Evolutionary conservation across 2,888 invertebrate species (phyloP), one percentile per base, ranked within the genome.

Genomic region (Orthosia incerta): DNA sequence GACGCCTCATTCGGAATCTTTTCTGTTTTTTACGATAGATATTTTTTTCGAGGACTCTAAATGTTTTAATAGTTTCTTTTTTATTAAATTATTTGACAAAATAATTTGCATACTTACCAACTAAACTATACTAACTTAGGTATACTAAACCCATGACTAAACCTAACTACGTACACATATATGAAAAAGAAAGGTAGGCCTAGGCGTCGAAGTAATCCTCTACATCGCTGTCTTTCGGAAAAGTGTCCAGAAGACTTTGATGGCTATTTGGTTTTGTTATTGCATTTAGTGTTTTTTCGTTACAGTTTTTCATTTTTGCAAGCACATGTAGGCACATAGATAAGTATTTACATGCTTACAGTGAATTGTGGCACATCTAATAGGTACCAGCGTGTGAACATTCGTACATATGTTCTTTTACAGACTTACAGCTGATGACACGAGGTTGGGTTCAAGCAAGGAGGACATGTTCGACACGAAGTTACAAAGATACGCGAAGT

Each of bases 1-100:
- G 59, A 53, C 67, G 20, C 45, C 59, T 23, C 39, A 48, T 13
- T 31, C 23, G 45, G 20, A 57, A 79, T 72, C 31, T 48, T 45
- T 65, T 39, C 4, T 51, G 46, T 59, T 71, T 45, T 18, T 31
- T 45, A 66, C 45, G 18, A 46, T 48, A 20, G n/a, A 5, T 15
- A 12, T 18, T 16, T 15, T 16, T 16, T 31, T 31, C 26, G 26
- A 31, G 26, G 26, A 4, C 26, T 31, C 26, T 2, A 31, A 31
- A 31, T 31, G 4, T 31, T 31, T 26, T 26, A 26, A 26, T 0
- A 31, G 5, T 31, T 31, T 31, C 0, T 7, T 31, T 7, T 31
- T 31, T 31, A 7, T 7, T 31, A 31, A 31, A 31, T 31, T 31
- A 7, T 31, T 31, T 31, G 7, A 31, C 7, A 31, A 31, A 31